Conservation (phyloP, 2,888 invertebrate genomes). For the Rugalucina vietnamica region DNA sequence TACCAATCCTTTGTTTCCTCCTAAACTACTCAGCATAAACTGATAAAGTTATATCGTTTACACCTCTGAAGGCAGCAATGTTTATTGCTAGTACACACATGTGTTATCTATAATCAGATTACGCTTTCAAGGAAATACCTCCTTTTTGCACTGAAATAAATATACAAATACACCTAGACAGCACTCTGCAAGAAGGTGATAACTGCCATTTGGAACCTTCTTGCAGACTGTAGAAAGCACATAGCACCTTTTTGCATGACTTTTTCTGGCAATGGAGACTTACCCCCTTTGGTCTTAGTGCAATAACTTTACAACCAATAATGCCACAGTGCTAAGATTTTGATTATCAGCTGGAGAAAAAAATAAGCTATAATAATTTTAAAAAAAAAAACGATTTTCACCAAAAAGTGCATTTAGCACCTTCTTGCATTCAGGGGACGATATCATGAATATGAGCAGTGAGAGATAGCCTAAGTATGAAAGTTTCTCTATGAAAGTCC, state of each 20-base stretch:
- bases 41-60: not conserved
- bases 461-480: too few relatives aligned
- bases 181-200: not conserved
- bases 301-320: not conserved
- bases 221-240: not conserved
- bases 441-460: too few relatives aligned
- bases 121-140: not conserved
- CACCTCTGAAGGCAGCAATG: not conserved
- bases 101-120: not conserved
- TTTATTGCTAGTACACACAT: not conserved
- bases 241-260: not conserved
- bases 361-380: not conserved
- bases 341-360: constrained; percentile 1
- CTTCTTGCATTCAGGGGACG: constrained; percentile 1
- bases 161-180: not conserved
- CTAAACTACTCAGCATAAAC: too few relatives aligned
- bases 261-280: not conserved
- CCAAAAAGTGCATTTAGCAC: not conserved
- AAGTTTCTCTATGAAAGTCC: too few relatives aligned
- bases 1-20: too few relatives aligned
- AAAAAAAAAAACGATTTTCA: not conserved
- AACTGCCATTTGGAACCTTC: not conserved
- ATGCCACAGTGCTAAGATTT: not conserved
- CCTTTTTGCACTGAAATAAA: not conserved
- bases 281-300: not conserved